Base-by-base conservation (phyloP, 2,888 invertebrate species). In the Ceramica pisi region DNA sequence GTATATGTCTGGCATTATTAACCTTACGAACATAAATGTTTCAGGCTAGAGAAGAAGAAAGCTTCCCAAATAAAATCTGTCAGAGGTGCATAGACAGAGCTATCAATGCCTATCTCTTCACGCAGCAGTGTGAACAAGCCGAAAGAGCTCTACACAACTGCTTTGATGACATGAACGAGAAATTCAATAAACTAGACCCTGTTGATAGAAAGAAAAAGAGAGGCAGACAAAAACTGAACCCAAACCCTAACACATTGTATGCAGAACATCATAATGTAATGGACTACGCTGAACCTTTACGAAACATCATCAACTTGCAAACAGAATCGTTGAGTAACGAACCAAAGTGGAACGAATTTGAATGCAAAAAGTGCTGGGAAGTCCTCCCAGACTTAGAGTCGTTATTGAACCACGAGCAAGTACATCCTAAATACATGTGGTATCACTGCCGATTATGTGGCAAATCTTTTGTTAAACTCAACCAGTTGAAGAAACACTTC, bases 401-500 rank as follows among this genome's bases (percentile, higher is more conserved):
- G 0, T 83, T 95, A 26, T 59, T 92, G 0, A 94, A 93, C 63
- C 95, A 96, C 67, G 91, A 93, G 48, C 92, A 89, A 79, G 84
- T 83, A 0, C 95, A 96, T 80, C 94, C 95, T 0, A 92, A 89
- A 76, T 84, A 89, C 0, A 95, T 95, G 95, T 95, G 95, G 94
- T 95, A 88, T 44, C 87, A 90, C 77, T 96, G 95, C 64, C 86
- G 93, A 10, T 68, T 91, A 8, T 96, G 95, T 31, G 95, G 95
- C 0, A 90, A 91, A 71, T 92, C 95, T 0, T 95, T 95, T 82
- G 87, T 91, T 0, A 95, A 93, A 80, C 81, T 84, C 1, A 81
- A 87, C 31, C 90, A 88, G 9, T 81, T 93, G 2, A 93, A 90
- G 68, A 90, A 85, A 56, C 95, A 96, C 81, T 80, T 90, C 5